Percentiles rank a stretch among this genome's conserved stretches.
phyloP scores from a whole-genome alignment of 2,888 invertebrate genomes.

The Thymelicus sylvestris region DNA sequence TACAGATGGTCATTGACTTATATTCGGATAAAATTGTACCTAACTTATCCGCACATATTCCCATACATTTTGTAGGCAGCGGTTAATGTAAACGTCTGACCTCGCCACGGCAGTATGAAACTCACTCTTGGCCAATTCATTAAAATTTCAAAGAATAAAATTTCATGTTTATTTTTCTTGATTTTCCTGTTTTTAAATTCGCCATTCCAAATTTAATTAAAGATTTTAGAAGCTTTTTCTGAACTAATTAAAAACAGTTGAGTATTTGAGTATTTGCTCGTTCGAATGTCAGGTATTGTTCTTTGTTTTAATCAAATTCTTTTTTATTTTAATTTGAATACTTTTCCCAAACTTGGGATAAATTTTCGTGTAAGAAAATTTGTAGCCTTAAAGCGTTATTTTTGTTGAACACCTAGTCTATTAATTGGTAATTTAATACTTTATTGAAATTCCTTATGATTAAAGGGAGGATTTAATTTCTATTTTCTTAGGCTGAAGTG shows the following conservation, averaged over 20 bases:
- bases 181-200: not conserved
- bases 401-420: not conserved
- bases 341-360: not conserved
- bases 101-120: no score
- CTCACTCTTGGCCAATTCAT: no score
- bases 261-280: conserved; percentile 1
- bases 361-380: conserved; percentile 2
- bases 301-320: conserved; percentile 3
- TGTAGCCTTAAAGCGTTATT: not conserved
- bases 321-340: conserved; percentile 10
- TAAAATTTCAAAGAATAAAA: no score
- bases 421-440: not conserved
- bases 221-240: conserved; percentile 6
- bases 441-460: not conserved
- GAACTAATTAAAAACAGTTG: conserved; percentile 5
- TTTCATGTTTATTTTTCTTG: not conserved
- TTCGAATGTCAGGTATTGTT: conserved; percentile 3
- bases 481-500: no score
- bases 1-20: no score
- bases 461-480: no score
- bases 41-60: no score
- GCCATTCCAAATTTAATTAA: conserved; percentile 3
- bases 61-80: no score
- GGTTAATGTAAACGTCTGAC: no score
- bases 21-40: no score